Conservation (phyloP, 2,888 invertebrate genomes). For the Pomacea canaliculata region DNA sequence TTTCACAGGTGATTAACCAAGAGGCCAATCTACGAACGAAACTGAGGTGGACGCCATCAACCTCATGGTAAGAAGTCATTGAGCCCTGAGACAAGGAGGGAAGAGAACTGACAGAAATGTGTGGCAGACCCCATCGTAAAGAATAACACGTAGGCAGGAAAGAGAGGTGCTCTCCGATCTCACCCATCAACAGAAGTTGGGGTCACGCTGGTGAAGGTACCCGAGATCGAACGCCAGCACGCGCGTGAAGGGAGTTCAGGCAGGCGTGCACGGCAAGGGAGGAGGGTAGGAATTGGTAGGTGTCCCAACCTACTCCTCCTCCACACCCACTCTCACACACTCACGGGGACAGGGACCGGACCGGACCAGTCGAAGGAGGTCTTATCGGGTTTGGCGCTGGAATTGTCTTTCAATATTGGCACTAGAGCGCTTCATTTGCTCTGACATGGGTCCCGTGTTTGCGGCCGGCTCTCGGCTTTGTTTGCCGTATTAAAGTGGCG, state of each 20-base stretch:
- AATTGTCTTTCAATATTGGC: conserved; percentile 21
- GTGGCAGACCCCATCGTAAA: no score
- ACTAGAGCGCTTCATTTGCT: conserved; percentile 12
- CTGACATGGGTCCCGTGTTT: conserved; percentile 13
- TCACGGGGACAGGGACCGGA: background rate
- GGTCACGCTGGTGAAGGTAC: background rate
- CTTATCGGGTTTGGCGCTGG: conserved; percentile 4
- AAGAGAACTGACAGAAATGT: no score
- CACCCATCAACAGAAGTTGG: background rate
- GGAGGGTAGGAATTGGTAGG: no score
- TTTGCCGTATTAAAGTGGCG: conserved; percentile 14
- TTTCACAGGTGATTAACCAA: no score
- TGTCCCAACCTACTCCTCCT: background rate
- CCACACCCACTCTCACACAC: background rate
- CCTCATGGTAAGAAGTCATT: no score
- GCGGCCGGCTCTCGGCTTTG: background rate
- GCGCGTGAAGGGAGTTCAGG: background rate
- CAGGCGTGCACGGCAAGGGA: no score
- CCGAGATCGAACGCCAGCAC: background rate
- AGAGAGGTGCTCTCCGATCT: background rate
- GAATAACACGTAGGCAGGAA: no score
- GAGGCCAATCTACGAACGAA: no score
- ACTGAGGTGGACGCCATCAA: no score
- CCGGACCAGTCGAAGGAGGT: no score
- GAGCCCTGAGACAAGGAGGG: no score